Conservation (phyloP, 2,797 vertebrate species). For the Nasua narica region DNA sequence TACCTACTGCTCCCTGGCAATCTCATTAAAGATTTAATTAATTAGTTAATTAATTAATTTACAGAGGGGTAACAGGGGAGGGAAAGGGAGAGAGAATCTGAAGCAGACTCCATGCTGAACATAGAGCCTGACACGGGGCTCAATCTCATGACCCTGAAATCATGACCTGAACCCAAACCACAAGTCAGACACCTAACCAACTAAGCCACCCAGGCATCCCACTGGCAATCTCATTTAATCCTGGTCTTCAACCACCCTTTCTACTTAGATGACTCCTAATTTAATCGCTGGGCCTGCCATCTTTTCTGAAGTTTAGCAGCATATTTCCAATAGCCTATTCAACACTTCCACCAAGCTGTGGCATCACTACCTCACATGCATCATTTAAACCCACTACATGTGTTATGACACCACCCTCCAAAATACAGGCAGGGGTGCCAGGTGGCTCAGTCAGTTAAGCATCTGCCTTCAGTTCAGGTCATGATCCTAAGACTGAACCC, state of each 20-base stretch:
- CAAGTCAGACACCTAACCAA: background rate
- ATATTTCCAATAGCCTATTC: background rate
- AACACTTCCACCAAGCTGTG: background rate
- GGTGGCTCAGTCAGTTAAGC: too few species aligned
- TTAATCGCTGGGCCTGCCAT: background rate
- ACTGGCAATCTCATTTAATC: background rate
- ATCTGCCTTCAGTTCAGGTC: too few species aligned
- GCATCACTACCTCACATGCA: background rate
- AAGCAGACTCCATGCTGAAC: background rate
- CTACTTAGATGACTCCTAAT: background rate
- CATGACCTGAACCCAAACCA: background rate
- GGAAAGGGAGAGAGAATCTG: background rate
- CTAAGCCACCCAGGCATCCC: background rate
- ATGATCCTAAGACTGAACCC: too few species aligned
- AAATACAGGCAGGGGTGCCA: background rate
- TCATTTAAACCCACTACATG: background rate
- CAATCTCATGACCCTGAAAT: background rate
- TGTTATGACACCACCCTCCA: background rate
- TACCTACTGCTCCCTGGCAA: background rate
- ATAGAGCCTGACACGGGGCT: background rate
- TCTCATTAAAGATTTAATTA: background rate
- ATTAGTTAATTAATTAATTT: too few species aligned
- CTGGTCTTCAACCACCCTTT: background rate
- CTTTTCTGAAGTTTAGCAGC: conserved; percentile 15
- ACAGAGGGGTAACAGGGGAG: too few species aligned